These are phyloP conservation scores for Euzophera pinguis DNA, from an alignment of 2,888 invertebrate genomes.

Conservation along the genomic window DNA sequence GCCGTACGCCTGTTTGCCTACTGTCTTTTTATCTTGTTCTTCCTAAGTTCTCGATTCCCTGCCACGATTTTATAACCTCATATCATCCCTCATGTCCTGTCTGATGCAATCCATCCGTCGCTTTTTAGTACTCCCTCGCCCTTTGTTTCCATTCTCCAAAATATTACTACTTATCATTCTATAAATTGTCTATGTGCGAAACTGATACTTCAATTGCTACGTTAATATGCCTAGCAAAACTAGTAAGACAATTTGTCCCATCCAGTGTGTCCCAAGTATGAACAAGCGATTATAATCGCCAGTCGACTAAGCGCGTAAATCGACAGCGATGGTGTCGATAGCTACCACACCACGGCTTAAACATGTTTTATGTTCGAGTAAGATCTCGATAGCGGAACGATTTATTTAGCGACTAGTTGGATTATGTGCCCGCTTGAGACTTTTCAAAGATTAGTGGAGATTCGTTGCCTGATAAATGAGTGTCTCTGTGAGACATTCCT, in stretches of 20 bases:
- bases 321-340: slow-evolving; percentile 47
- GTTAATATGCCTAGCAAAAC: no score
- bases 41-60: no score
- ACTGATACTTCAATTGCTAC: no score
- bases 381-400: slow-evolving; percentile 63
- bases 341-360: slow-evolving; percentile 46
- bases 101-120: no score
- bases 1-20: no score
- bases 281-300: slow-evolving; percentile 69
- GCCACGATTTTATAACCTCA: no score
- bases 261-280: slow-evolving; percentile 34
- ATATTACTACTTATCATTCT: no score
- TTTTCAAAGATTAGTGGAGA: slow-evolving; percentile 27
- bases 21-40: no score
- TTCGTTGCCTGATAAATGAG: slow-evolving; percentile 10
- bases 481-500: background rate
- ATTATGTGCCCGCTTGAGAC: slow-evolving; percentile 56
- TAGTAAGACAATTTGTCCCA: slow-evolving; percentile 1
- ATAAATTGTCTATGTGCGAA: no score
- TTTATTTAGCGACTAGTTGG: slow-evolving; percentile 49
- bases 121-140: no score
- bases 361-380: slow-evolving; percentile 54
- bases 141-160: no score
- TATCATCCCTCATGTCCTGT: no score
- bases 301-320: slow-evolving; percentile 44